These are phyloP conservation scores for Nanorana parkeri DNA, from an alignment of 2,113 vertebrate genomes.

Conservation along the genomic window DNA sequence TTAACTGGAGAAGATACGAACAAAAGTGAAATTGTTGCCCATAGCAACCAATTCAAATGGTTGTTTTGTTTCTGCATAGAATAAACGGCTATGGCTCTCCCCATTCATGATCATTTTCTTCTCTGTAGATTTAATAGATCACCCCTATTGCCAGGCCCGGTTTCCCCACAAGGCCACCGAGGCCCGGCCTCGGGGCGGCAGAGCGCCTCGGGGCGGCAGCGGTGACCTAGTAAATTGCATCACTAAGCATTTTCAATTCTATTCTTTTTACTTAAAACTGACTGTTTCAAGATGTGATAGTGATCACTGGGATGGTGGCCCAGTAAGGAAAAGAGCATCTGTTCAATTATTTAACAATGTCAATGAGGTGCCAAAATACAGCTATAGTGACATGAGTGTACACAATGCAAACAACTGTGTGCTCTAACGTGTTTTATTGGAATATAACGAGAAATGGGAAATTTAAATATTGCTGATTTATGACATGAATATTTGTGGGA, in stretches of 20 bases:
- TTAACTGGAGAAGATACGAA: too few relatives aligned
- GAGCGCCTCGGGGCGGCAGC: too few relatives aligned
- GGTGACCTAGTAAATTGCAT: too few relatives aligned
- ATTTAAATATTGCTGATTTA: constrained; percentile 28
- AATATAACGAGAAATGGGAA: constrained; percentile 15
- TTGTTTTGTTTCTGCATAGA: too few relatives aligned
- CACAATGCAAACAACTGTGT: not conserved
- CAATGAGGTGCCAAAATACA: not conserved
- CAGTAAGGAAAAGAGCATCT: constrained; percentile 4
- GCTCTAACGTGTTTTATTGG: constrained; percentile 21
- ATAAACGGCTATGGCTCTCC: too few relatives aligned
- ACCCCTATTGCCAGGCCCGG: too few relatives aligned
- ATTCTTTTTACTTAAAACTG: not conserved
- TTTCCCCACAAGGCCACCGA: too few relatives aligned
- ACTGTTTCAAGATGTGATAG: not conserved
- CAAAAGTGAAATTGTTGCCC: too few relatives aligned
- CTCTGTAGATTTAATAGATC: too few relatives aligned
- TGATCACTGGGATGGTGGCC: not conserved
- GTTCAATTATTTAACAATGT: constrained; percentile 11
- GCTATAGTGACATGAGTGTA: not conserved
- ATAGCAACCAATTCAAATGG: too few relatives aligned
- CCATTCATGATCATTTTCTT: too few relatives aligned
- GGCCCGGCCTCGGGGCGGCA: too few relatives aligned
- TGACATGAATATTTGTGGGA: not conserved
- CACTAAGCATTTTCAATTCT: not conserved